Conservation (phyloP, 2,797 vertebrate genomes). For the Sternarchorhynchus goeldii region DNA sequence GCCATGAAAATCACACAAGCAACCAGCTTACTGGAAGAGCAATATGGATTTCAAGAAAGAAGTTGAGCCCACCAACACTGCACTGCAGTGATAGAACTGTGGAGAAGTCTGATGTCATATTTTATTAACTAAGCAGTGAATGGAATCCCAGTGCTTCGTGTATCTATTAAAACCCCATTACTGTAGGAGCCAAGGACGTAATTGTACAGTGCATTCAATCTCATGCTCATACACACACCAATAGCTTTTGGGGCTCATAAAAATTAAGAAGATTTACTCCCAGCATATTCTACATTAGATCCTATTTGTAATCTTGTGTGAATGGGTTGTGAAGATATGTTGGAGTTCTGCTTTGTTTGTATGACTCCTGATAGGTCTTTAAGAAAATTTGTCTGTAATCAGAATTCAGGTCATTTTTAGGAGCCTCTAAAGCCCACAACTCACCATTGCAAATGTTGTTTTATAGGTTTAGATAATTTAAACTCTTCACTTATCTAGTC, state of each 20-base stretch:
- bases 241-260: slow-evolving; percentile 20
- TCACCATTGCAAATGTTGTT: too few relatives aligned
- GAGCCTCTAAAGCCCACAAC: too few relatives aligned
- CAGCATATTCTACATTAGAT: neutral
- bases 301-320: neutral
- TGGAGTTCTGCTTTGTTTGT: too few relatives aligned
- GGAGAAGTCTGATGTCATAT: slow-evolving; percentile 2
- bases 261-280: neutral
- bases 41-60: slow-evolving; percentile 8
- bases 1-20: too few relatives aligned
- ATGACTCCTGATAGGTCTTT: too few relatives aligned
- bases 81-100: neutral
- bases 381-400: too few relatives aligned
- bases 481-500: too few relatives aligned
- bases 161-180: slow-evolving; percentile 47
- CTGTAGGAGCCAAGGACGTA: slow-evolving; percentile 25
- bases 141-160: slow-evolving; percentile 34
- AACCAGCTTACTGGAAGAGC: too few relatives aligned
- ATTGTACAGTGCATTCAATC: slow-evolving; percentile 35
- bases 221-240: neutral
- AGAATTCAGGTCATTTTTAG: too few relatives aligned
- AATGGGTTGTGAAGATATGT: neutral
- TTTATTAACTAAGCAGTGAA: slow-evolving; percentile 35
- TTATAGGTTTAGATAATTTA: too few relatives aligned
- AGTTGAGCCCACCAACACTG: slow-evolving; percentile 17